Evolutionary conservation across 1,140 invertebrate species (phyloP).

Genomic region (Leptinotarsa defecta): DNA sequence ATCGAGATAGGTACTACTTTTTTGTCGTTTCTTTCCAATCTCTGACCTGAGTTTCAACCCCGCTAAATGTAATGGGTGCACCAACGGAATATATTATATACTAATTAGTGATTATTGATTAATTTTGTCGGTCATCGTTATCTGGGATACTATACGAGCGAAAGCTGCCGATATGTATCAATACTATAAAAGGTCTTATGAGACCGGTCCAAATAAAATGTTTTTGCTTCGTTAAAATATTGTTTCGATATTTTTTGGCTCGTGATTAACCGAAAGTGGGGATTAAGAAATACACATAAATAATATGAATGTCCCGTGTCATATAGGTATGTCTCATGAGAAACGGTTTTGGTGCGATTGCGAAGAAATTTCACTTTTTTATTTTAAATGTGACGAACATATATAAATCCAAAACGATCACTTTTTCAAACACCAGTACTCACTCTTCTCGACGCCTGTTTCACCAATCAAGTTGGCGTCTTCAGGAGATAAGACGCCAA

Average conservation of each 20-base stretch:
- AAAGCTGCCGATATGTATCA: not conserved
- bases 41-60: not conserved
- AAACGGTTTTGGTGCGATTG: no score
- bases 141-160: not conserved
- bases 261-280: not conserved
- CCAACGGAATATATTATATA: conserved; percentile 3
- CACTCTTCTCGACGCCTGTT: no score
- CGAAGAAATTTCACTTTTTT: no score
- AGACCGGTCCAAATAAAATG: not conserved
- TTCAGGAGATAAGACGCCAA: no score
- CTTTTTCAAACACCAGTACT: no score
- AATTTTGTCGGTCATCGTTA: not conserved
- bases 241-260: not conserved
- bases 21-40: not conserved
- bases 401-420: no score
- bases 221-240: not conserved
- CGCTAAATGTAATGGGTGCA: not conserved
- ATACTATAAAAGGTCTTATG: not conserved
- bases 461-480: no score
- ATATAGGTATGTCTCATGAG: no score
- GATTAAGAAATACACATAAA: no score
- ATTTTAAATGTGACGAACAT: no score
- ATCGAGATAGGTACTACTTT: not conserved
- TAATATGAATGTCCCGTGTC: no score
- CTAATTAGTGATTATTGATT: not conserved